Percentiles rank a stretch among this genome's conserved stretches.
These are phyloP conservation scores for Phenganax subtilis DNA, from an alignment of 92 coral and sea anemone genomes.

Conservation along the genomic window DNA sequence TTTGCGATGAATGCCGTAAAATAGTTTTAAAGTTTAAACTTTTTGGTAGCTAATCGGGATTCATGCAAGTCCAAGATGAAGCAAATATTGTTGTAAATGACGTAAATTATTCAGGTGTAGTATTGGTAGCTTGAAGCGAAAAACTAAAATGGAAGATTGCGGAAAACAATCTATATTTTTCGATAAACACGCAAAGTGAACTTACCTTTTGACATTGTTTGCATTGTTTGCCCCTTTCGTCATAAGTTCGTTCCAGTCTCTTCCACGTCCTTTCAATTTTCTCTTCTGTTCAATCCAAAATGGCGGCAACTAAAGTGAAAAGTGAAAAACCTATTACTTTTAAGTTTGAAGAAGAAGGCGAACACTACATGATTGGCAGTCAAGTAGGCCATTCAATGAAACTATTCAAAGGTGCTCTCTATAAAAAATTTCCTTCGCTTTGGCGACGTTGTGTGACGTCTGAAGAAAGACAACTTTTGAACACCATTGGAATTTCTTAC, in stretches of 20 bases:
- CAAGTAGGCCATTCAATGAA: conserved; percentile 85
- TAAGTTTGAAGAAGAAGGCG: conserved; percentile 78
- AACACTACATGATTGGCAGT: conserved; percentile 89
- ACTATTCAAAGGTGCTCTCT: conserved; percentile 83
- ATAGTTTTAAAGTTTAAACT: neutral
- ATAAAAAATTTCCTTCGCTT: conserved; percentile 84
- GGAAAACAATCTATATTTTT: neutral
- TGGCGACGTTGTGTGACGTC: conserved; percentile 93
- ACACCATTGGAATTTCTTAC: conserved; percentile 73
- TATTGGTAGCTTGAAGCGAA: neutral
- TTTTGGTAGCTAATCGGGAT: neutral
- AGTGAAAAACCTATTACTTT: conserved; percentile 75
- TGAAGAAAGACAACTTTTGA: conserved; percentile 66
- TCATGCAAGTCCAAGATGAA: neutral
- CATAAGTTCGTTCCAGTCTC: neutral
- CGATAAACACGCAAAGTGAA: no score
- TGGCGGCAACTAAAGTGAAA: conserved; percentile 44
- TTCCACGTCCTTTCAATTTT: neutral
- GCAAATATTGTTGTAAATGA: neutral
- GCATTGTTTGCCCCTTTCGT: neutral
- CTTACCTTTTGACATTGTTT: neutral
- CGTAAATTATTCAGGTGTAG: neutral
- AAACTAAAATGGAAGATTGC: neutral
- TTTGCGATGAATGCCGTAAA: conserved; percentile 30
- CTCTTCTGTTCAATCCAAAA: neutral